phyloP scores from a whole-genome alignment of 2,888 invertebrate genomes.

The Antheraea assamensis region DNA sequence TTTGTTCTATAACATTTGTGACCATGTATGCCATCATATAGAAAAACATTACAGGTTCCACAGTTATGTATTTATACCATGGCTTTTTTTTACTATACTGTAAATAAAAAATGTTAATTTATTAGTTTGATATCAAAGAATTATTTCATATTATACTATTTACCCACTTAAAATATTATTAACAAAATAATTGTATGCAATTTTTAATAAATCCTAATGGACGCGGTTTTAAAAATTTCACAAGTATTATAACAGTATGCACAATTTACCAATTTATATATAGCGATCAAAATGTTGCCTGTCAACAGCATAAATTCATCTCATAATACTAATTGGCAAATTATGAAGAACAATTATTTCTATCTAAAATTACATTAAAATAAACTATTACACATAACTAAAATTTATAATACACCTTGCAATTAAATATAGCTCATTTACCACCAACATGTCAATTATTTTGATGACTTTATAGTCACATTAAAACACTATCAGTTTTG shows the following conservation, averaged over 20 bases:
- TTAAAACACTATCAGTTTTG: too few relatives aligned
- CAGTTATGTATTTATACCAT: conserved; percentile 84
- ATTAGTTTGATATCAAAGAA: not conserved
- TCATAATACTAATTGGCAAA: not conserved
- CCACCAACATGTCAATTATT: too few relatives aligned
- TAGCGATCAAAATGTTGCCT: not conserved
- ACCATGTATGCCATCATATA: conserved; percentile 95
- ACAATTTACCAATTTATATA: not conserved
- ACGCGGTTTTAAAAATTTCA: too few relatives aligned
- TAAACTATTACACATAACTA: too few relatives aligned
- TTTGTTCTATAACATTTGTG: conserved; percentile 90
- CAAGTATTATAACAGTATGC: not conserved
- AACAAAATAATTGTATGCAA: too few relatives aligned
- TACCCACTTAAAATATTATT: too few relatives aligned
- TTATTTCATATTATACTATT: too few relatives aligned
- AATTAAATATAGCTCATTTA: too few relatives aligned
- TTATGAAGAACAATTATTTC: not conserved
- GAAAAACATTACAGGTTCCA: conserved; percentile 93
- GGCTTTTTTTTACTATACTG: conserved; percentile 41
- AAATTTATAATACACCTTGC: too few relatives aligned
- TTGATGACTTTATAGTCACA: too few relatives aligned
- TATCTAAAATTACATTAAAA: too few relatives aligned
- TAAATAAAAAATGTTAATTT: conserved; percentile 27
- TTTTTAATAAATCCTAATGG: too few relatives aligned
- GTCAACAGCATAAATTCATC: not conserved